Evolutionary conservation across 2,888 invertebrate genomes (phyloP).

Genomic region (Halictus ligatus): DNA sequence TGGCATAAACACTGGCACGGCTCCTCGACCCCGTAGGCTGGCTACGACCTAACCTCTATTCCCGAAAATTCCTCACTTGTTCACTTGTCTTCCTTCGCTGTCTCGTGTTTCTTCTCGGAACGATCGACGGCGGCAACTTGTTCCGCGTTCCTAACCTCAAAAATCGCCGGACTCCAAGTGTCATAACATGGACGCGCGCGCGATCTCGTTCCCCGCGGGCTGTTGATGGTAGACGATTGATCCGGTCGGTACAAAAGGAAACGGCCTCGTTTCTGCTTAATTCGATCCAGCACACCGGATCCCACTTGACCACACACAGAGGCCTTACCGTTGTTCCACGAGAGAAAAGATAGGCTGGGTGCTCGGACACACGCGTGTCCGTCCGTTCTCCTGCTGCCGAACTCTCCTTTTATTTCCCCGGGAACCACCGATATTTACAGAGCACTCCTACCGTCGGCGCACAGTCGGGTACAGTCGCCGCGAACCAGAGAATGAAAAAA

Average conservation of each 20-base stretch:
- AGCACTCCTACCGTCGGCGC: slow-evolving; percentile 39
- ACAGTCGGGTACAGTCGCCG: slow-evolving; percentile 21
- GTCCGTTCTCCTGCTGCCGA: slow-evolving; percentile 1
- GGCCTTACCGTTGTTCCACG: slow-evolving; percentile 50
- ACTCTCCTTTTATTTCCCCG: slow-evolving; percentile 13
- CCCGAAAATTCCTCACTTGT: slow-evolving; percentile 37
- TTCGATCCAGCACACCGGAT: slow-evolving; percentile 56
- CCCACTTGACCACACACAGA: slow-evolving; percentile 53
- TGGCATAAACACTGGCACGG: slow-evolving; percentile 71
- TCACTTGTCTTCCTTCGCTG: slow-evolving; percentile 28
- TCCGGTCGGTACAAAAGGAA: slow-evolving; percentile 55
- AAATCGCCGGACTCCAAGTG: slow-evolving; percentile 4
- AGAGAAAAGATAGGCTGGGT: background rate
- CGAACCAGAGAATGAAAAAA: slow-evolving; percentile 16
- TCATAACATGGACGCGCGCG: slow-evolving; percentile 25
- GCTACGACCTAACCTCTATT: slow-evolving; percentile 29
- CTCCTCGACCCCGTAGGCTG: slow-evolving; percentile 29
- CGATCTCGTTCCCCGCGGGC: background rate
- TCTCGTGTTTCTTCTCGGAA: background rate
- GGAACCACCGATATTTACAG: slow-evolving; percentile 47
- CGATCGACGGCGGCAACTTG: background rate
- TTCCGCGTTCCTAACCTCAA: background rate
- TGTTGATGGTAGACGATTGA: slow-evolving; percentile 52
- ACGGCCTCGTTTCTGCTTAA: slow-evolving; percentile 61
- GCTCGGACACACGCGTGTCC: background rate